phyloP scores from a whole-genome alignment of 1,140 invertebrate species.

The Luehdorfia chinensis region DNA sequence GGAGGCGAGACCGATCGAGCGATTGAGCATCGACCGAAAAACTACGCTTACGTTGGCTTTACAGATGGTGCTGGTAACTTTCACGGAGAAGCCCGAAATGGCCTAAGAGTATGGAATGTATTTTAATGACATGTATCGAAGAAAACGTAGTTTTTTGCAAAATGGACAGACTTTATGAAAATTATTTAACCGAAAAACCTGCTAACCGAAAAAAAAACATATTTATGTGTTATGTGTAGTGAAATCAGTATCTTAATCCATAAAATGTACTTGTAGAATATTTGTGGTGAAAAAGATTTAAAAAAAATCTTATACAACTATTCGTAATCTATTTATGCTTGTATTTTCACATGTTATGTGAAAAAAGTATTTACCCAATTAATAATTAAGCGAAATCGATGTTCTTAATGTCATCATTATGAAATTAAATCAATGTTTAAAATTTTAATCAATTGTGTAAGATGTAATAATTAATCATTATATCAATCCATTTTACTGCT shows the following conservation, averaged over 20 bases:
- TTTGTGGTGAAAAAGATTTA: too few relatives aligned
- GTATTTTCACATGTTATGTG: not conserved
- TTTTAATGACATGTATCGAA: constrained; percentile 1
- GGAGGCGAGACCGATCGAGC: not conserved
- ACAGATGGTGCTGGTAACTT: constrained; percentile 15
- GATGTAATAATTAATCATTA: not conserved
- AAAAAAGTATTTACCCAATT: not conserved
- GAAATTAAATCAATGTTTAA: too few relatives aligned
- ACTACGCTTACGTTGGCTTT: constrained; percentile 1
- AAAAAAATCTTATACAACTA: too few relatives aligned
- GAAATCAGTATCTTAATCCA: not conserved
- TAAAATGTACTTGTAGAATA: constrained; percentile 1
- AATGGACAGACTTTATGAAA: not conserved
- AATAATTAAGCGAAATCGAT: not conserved
- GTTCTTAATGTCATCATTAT: not conserved
- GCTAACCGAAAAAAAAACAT: not conserved
- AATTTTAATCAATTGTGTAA: not conserved
- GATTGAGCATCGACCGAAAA: not conserved
- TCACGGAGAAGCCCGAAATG: not conserved
- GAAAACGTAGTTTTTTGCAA: not conserved
- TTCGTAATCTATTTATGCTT: too few relatives aligned
- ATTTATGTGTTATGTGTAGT: not conserved
- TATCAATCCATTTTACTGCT: not conserved
- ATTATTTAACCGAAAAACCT: not conserved
- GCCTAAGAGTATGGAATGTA: constrained; percentile 8